These are phyloP conservation scores for Cordylochernes scorpioides DNA, from an alignment of 2,888 invertebrate genomes.

Conservation along the genomic window DNA sequence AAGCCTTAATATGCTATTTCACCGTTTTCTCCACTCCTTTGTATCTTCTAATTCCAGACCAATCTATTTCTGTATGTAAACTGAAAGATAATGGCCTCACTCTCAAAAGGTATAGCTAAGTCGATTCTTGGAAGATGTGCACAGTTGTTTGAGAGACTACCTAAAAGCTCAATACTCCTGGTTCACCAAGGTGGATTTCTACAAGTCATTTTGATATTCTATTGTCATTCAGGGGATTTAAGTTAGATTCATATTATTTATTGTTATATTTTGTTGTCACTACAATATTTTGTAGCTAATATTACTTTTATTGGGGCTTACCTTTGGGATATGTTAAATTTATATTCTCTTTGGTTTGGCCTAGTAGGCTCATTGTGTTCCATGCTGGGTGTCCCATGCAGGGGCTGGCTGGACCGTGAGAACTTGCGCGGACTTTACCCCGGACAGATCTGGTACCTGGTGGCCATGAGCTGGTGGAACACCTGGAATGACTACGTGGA, in stretches of 20 bases:
- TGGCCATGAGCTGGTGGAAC: conserved; percentile 62
- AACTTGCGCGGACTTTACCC: conserved; percentile 42
- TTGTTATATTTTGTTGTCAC: background rate
- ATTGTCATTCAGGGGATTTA: background rate
- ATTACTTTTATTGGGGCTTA: background rate
- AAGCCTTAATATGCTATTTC: no score
- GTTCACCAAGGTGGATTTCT: background rate
- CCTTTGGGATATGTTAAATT: background rate
- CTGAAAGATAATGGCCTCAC: no score
- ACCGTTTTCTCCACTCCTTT: no score
- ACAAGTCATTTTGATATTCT: background rate
- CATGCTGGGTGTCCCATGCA: conserved; percentile 19
- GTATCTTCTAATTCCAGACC: no score
- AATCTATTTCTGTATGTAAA: no score
- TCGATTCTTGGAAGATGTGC: no score
- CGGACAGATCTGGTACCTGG: conserved; percentile 69
- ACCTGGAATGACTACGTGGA: conserved; percentile 44
- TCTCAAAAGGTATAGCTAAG: no score
- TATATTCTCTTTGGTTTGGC: background rate
- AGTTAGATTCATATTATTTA: background rate
- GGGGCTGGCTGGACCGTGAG: conserved; percentile 54
- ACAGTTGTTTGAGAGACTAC: no score
- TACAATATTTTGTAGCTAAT: background rate
- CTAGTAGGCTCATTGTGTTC: background rate
- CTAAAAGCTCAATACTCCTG: background rate